phyloP scores from a whole-genome alignment of 2,888 invertebrate genomes.

The Branchipolynoe longqiensis region DNA sequence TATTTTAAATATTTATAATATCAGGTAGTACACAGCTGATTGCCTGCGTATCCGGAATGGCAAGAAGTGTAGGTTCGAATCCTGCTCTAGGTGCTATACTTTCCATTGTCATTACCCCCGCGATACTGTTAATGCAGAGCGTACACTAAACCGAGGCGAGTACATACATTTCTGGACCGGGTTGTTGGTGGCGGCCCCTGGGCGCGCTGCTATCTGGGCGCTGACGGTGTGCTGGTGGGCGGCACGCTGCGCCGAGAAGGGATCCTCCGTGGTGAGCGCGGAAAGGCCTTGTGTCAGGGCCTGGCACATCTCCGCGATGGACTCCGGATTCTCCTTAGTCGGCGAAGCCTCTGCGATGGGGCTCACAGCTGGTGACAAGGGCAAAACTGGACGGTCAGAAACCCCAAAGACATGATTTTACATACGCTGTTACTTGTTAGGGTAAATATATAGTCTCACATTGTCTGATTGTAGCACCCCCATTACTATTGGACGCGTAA shows the following conservation, averaged over 20 bases:
- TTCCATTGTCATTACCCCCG: no score
- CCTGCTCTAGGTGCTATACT: no score
- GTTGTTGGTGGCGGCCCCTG: slow-evolving; percentile 62
- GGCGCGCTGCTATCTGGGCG: slow-evolving; percentile 71
- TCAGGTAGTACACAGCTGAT: no score
- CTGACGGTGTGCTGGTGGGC: slow-evolving; percentile 69
- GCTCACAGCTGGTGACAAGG: slow-evolving; percentile 84
- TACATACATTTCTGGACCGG: slow-evolving; percentile 68
- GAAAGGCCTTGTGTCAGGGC: slow-evolving; percentile 89
- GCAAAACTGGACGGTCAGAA: no score
- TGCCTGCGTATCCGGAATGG: no score
- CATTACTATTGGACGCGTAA: no score
- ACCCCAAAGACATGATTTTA: no score
- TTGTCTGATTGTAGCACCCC: no score
- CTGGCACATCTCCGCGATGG: slow-evolving; percentile 89
- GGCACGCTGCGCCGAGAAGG: slow-evolving; percentile 61
- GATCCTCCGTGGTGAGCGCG: slow-evolving; percentile 83
- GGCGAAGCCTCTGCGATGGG: slow-evolving; percentile 90
- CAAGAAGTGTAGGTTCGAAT: no score
- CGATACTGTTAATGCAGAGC: background rate
- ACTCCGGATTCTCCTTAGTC: slow-evolving; percentile 81
- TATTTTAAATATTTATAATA: no score
- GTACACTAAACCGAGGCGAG: background rate
- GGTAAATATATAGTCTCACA: no score
- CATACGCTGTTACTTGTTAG: no score